Conservation (phyloP, 2,888 invertebrate species). For the Cantharis rustica region DNA sequence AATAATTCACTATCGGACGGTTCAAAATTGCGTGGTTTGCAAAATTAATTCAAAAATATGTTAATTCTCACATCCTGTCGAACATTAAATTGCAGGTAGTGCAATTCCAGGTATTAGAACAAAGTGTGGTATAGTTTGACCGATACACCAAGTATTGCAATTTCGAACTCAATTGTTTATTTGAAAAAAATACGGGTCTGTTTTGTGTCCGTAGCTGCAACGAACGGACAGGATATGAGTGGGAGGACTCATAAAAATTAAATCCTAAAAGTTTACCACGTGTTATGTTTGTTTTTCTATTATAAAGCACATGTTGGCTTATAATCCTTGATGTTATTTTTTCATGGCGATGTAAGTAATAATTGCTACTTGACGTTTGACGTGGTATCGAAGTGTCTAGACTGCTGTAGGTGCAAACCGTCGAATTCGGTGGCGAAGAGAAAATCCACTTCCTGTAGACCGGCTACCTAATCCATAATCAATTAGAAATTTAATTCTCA, state of each 20-base stretch:
- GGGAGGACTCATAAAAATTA: constrained; percentile 47
- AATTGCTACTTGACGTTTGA: not conserved
- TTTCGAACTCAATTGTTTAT: not conserved
- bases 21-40: not conserved
- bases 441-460: not conserved
- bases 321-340: constrained; percentile 5
- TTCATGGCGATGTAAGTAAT: not conserved
- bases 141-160: not conserved
- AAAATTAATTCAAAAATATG: not conserved
- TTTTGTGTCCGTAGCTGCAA: constrained; percentile 30
- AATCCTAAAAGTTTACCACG: constrained; percentile 41
- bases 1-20: not conserved
- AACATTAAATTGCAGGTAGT: not conserved
- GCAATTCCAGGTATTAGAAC: not conserved
- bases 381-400: not conserved
- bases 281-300: constrained; percentile 35
- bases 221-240: constrained; percentile 46
- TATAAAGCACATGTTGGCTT: constrained; percentile 19
- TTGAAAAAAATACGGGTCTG: constrained; percentile 24
- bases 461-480: not conserved
- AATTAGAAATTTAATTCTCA: not conserved
- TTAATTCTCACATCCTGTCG: not conserved
- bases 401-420: not conserved
- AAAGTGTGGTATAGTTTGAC: not conserved
- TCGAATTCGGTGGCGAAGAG: not conserved